Conservation (phyloP, 2,888 invertebrate species). For the Oligia latruncula region DNA sequence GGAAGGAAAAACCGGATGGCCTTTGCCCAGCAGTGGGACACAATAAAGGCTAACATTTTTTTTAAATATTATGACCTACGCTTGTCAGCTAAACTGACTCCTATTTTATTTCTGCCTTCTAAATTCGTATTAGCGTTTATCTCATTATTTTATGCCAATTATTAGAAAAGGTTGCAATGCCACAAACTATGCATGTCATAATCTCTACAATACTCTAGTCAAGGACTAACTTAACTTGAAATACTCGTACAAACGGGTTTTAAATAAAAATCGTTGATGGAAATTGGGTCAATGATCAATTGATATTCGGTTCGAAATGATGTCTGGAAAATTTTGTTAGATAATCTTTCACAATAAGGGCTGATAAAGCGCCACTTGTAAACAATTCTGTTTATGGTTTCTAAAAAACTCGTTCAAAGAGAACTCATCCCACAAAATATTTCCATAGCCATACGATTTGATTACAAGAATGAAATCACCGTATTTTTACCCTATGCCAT, state of each 20-base stretch:
- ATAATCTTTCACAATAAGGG: neutral
- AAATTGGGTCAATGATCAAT: neutral
- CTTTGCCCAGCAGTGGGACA: no score
- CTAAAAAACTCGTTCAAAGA: neutral
- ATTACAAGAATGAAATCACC: constrained; percentile 32
- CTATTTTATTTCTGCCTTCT: neutral
- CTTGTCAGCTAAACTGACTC: neutral
- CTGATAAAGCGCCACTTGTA: neutral
- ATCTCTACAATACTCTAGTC: neutral
- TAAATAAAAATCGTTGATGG: neutral
- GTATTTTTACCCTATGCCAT: constrained; percentile 13
- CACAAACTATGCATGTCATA: neutral
- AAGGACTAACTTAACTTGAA: neutral
- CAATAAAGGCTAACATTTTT: no score
- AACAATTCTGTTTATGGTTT: neutral
- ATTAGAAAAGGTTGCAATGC: neutral
- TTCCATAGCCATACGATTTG: constrained; percentile 4
- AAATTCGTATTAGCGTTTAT: neutral
- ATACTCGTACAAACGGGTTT: neutral
- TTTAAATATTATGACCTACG: no score
- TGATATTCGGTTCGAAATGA: neutral
- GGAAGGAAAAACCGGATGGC: neutral
- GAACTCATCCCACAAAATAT: constrained; percentile 1
- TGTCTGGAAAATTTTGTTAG: neutral
- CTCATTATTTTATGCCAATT: neutral